Evolutionary conservation across 2,888 invertebrate genomes (phyloP).

Genomic region (Oscheius sp.): DNA sequence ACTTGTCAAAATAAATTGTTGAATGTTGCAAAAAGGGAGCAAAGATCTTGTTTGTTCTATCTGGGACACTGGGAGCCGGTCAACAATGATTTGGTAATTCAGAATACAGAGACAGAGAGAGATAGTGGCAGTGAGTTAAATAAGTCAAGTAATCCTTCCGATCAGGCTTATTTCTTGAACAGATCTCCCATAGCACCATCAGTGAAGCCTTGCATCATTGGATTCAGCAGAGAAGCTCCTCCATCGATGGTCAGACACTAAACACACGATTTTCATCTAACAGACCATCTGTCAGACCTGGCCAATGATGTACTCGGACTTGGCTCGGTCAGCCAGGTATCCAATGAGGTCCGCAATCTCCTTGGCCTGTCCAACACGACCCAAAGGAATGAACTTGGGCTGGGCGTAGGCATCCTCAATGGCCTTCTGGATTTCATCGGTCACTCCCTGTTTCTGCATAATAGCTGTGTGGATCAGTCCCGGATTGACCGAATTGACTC

Average conservation of each 20-base stretch:
- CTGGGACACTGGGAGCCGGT: too few relatives aligned
- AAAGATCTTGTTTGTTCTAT: too few relatives aligned
- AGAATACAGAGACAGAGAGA: too few relatives aligned
- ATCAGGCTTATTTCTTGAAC: too few relatives aligned
- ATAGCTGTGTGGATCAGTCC: slow-evolving; percentile 17
- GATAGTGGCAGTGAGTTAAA: too few relatives aligned
- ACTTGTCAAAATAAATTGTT: slow-evolving; percentile 25
- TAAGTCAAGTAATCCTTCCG: too few relatives aligned
- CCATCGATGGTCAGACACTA: slow-evolving; percentile 40
- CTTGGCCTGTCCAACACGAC: slow-evolving; percentile 11
- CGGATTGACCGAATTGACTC: slow-evolving; percentile 33
- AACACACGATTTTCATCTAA: background rate
- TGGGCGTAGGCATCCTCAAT: slow-evolving; percentile 4
- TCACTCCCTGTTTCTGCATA: slow-evolving; percentile 22
- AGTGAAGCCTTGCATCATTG: slow-evolving; percentile 20
- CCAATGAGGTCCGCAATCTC: slow-evolving; percentile 43
- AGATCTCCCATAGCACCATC: too few relatives aligned
- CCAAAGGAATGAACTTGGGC: slow-evolving; percentile 15
- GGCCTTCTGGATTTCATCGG: slow-evolving; percentile 3
- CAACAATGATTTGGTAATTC: too few relatives aligned
- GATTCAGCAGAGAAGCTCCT: slow-evolving; percentile 31
- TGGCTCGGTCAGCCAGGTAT: slow-evolving; percentile 41
- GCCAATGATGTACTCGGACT: slow-evolving; percentile 45
- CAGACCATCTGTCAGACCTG: slow-evolving; percentile 40
- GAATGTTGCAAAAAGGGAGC: slow-evolving; percentile 2